Percentiles rank a stretch among this genome's conserved stretches.
Conservation (phyloP, 2,888 invertebrate species). For the Aphidoletes aphidimyza region DNA sequence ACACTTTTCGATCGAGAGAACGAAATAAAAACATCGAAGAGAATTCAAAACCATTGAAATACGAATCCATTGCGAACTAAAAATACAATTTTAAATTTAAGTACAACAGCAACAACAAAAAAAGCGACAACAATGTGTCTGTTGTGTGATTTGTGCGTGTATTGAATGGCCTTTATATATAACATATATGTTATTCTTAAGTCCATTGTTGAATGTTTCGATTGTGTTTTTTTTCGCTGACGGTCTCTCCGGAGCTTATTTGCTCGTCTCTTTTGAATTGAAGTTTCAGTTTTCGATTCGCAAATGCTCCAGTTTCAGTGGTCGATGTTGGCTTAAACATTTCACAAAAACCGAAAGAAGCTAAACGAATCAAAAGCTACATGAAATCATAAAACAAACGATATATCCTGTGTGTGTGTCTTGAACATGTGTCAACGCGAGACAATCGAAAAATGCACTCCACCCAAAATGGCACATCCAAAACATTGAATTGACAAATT, state of each 20-base stretch:
- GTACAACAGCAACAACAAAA: neutral
- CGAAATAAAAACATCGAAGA: neutral
- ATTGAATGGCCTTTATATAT: constrained; percentile 45
- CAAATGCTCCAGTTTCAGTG: neutral
- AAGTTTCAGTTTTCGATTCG: neutral
- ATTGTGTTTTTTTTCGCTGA: neutral
- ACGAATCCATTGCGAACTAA: neutral
- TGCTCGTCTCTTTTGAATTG: neutral
- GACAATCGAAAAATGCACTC: constrained; percentile 31
- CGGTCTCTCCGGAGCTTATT: neutral
- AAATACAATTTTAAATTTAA: neutral
- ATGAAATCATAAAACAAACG: too few relatives aligned
- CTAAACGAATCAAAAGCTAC: too few relatives aligned
- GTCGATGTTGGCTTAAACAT: neutral
- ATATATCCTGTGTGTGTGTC: too few relatives aligned
- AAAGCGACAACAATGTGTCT: neutral
- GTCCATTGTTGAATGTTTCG: neutral
- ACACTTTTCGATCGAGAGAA: neutral
- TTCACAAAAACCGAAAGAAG: too few relatives aligned
- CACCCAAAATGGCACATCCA: neutral
- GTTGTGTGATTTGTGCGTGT: constrained; percentile 24
- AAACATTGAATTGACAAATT: neutral
- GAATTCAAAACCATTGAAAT: neutral
- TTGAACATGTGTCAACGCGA: constrained; percentile 9
- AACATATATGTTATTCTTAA: too few relatives aligned